Conservation (phyloP, 2,113 vertebrate genomes). For the Carassius auratus region DNA sequence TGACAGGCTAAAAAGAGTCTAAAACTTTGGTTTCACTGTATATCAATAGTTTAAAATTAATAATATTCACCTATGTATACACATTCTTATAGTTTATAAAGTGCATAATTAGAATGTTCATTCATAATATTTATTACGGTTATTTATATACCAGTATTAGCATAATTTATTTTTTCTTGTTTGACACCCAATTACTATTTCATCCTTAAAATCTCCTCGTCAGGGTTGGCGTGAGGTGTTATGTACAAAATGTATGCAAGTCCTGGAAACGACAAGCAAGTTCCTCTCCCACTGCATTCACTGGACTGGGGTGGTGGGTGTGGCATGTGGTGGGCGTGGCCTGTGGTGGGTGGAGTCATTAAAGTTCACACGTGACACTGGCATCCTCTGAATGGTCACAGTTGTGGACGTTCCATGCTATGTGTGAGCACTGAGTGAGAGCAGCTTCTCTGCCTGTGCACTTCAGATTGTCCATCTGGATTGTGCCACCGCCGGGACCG, state of each 20-base stretch:
- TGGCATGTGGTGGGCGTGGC: slow-evolving; percentile 16
- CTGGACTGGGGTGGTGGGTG: not conserved
- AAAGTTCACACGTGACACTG: slow-evolving; percentile 79
- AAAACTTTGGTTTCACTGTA: slow-evolving; percentile 61
- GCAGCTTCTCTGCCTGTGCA: slow-evolving; percentile 84
- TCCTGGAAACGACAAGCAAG: slow-evolving; percentile 62
- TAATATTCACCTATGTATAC: slow-evolving; percentile 54
- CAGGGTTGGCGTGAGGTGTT: slow-evolving; percentile 63
- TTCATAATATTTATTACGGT: slow-evolving; percentile 63
- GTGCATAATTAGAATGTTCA: slow-evolving; percentile 78
- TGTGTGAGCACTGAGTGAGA: slow-evolving; percentile 88
- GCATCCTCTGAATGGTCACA: slow-evolving; percentile 95
- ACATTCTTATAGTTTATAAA: slow-evolving; percentile 74
- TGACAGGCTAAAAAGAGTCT: slow-evolving; percentile 26
- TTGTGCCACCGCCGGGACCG: slow-evolving; percentile 84
- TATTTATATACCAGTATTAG: slow-evolving; percentile 56
- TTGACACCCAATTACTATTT: slow-evolving; percentile 36
- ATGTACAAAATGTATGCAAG: slow-evolving; percentile 81
- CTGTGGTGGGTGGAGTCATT: slow-evolving; percentile 67
- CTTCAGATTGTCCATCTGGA: slow-evolving; percentile 95
- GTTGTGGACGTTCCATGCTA: slow-evolving; percentile 93
- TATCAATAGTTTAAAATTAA: slow-evolving; percentile 57
- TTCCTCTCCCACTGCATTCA: not conserved
- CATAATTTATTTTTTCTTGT: slow-evolving; percentile 54
- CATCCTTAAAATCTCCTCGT: slow-evolving; percentile 56